phyloP scores from a whole-genome alignment of 1,140 invertebrate genomes.

The Bilobella aurantiaca region DNA sequence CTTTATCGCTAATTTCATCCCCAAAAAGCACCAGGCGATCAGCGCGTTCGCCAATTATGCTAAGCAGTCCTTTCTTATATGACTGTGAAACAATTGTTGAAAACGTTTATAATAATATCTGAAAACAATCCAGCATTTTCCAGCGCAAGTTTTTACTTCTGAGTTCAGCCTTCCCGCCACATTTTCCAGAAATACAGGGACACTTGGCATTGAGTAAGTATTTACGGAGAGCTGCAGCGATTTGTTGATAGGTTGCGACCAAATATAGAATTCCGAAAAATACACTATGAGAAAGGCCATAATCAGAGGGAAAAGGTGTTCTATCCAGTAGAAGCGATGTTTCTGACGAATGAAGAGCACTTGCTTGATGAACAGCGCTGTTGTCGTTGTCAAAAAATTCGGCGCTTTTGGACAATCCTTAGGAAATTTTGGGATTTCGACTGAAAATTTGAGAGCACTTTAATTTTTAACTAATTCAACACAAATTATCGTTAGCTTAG shows the following conservation, averaged over 20 bases:
- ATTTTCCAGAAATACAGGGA: background rate
- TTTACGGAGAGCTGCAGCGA: background rate
- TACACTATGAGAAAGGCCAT: background rate
- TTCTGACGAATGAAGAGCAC: background rate
- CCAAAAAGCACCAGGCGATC: too few relatives aligned
- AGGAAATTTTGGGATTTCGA: background rate
- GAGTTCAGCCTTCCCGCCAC: background rate
- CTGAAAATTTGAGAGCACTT: too few relatives aligned
- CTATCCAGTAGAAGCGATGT: background rate
- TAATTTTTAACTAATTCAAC: too few relatives aligned
- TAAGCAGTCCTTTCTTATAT: background rate
- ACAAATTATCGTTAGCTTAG: too few relatives aligned
- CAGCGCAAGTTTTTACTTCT: too few relatives aligned
- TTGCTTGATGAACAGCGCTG: background rate
- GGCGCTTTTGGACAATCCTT: background rate
- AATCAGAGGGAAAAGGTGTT: background rate
- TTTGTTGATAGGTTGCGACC: background rate
- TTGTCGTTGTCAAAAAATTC: background rate
- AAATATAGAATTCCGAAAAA: background rate
- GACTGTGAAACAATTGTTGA: background rate
- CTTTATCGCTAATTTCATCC: too few relatives aligned
- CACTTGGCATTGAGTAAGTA: background rate
- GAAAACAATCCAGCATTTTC: background rate
- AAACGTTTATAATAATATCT: background rate
- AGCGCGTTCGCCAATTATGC: background rate